A percentile compares a stretch with the other conserved stretches of the same genome.
phyloP scores from a whole-genome alignment of 2,888 invertebrate species.

The Ennomos fuscantarius region DNA sequence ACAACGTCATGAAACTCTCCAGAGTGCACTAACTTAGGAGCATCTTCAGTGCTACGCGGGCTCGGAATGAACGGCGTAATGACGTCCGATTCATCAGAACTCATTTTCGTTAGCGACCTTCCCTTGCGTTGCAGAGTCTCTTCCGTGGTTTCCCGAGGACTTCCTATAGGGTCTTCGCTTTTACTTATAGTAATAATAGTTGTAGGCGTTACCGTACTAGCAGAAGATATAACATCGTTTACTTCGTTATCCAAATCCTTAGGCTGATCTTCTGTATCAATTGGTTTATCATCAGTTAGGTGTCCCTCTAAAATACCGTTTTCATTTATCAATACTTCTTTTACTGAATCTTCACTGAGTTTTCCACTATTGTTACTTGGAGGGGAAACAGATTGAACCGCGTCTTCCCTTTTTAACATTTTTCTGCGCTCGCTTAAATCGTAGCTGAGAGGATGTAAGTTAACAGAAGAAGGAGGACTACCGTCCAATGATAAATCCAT shows the following conservation, averaged over 20 bases:
- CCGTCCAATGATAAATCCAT: slow-evolving; percentile 74
- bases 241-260: slow-evolving; percentile 32
- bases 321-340: slow-evolving; percentile 56
- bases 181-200: slow-evolving; percentile 40
- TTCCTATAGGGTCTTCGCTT: slow-evolving; percentile 42
- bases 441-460: slow-evolving; percentile 73
- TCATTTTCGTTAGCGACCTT: slow-evolving; percentile 46
- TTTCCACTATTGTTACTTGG: slow-evolving; percentile 78
- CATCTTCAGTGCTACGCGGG: slow-evolving; percentile 40
- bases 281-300: slow-evolving; percentile 27
- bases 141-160: slow-evolving; percentile 36
- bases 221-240: slow-evolving; percentile 47
- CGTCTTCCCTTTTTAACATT: slow-evolving; percentile 79
- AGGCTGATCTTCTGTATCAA: slow-evolving; percentile 23
- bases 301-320: slow-evolving; percentile 33
- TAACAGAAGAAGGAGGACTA: slow-evolving; percentile 72
- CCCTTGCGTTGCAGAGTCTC: slow-evolving; percentile 32
- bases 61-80: slow-evolving; percentile 60
- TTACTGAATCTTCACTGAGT: slow-evolving; percentile 75
- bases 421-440: slow-evolving; percentile 76
- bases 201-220: slow-evolving; percentile 48
- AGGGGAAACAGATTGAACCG: slow-evolving; percentile 79
- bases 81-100: slow-evolving; percentile 74
- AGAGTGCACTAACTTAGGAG: slow-evolving; percentile 70
- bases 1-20: slow-evolving; percentile 83